These are phyloP conservation scores for Coenobita brevimanus DNA, from an alignment of 1,140 invertebrate species.

Conservation along the genomic window DNA sequence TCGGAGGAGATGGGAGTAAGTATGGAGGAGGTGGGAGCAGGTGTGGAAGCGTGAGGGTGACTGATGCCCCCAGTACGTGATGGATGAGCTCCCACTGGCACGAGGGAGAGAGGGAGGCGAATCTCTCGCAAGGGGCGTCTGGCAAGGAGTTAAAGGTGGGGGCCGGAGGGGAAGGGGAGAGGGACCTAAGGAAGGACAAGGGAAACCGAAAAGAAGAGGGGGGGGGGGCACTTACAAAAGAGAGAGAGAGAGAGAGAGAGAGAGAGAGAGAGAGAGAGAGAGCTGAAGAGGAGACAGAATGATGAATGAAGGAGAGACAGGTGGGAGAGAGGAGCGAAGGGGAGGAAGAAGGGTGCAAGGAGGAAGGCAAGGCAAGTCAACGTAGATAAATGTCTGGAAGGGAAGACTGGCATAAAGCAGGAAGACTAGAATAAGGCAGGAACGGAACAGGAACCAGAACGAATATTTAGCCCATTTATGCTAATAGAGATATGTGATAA, in stretches of 20 bases:
- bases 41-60: too few species aligned
- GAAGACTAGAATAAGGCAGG: background rate
- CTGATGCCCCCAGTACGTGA: too few species aligned
- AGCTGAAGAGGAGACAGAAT: background rate
- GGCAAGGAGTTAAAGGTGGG: background rate
- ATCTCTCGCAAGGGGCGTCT: too few species aligned
- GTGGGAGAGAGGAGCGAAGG: too few species aligned
- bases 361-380: background rate
- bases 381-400: background rate
- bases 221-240: background rate
- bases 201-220: background rate
- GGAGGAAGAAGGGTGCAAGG: background rate
- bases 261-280: background rate
- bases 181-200: background rate
- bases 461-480: too few species aligned
- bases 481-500: too few species aligned
- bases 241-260: background rate
- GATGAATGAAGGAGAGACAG: background rate
- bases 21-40: too few species aligned
- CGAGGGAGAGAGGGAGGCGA: background rate
- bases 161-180: background rate
- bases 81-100: too few species aligned
- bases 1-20: background rate
- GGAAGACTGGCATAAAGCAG: background rate
- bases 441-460: background rate